These are phyloP conservation scores for Tragelaphus strepsiceros DNA, from an alignment of 2,113 vertebrate species.

Conservation along the genomic window DNA sequence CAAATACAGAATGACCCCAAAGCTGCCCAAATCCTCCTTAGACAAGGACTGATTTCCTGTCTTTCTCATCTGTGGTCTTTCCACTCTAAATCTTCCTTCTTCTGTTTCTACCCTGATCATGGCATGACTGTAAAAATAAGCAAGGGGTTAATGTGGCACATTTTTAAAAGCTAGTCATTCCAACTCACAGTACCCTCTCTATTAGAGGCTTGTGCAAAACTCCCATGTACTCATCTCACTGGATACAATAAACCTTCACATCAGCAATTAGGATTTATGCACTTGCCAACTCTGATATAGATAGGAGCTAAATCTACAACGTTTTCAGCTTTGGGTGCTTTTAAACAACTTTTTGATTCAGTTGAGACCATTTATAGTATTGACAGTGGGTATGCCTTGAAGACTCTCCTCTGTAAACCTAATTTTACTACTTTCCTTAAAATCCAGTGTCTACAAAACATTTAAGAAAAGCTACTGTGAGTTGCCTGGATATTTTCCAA, in stretches of 20 bases:
- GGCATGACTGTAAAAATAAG: background rate
- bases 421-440: conserved; percentile 21
- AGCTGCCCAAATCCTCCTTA: background rate
- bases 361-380: background rate
- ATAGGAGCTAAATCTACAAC: background rate
- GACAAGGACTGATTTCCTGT: background rate
- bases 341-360: background rate
- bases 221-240: background rate
- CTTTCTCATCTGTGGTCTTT: background rate
- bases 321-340: background rate
- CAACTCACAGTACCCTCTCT: background rate
- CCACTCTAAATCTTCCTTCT: background rate
- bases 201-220: background rate
- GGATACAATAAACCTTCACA: background rate
- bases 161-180: background rate
- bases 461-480: conserved; percentile 26
- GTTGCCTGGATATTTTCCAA: conserved; percentile 42
- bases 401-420: background rate
- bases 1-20: background rate
- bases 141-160: background rate
- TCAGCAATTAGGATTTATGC: background rate
- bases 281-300: background rate
- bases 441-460: background rate
- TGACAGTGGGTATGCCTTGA: background rate
- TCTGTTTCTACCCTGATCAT: background rate